These are phyloP conservation scores for Teinopalpus imperialis DNA, from an alignment of 2,888 invertebrate species.

Conservation along the genomic window DNA sequence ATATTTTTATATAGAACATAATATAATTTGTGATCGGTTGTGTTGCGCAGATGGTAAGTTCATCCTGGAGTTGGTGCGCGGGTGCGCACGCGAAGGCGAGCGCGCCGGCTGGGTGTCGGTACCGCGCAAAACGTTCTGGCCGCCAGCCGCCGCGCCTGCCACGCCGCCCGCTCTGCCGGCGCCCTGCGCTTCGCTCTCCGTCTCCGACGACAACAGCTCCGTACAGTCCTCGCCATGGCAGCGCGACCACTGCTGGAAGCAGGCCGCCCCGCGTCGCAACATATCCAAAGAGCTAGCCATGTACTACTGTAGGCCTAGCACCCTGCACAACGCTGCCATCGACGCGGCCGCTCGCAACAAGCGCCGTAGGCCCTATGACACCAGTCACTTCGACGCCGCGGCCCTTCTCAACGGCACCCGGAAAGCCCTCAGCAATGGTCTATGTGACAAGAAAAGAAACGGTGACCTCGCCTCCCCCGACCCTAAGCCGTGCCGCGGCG, in stretches of 20 bases:
- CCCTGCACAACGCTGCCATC: constrained; percentile 66
- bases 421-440: constrained; percentile 48
- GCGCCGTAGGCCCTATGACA: constrained; percentile 86
- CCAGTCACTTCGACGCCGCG: constrained; percentile 44
- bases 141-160: constrained; percentile 88
- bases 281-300: constrained; percentile 88
- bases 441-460: constrained; percentile 53
- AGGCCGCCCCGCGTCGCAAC: constrained; percentile 87
- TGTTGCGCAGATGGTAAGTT: constrained; percentile 90
- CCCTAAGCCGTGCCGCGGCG: constrained; percentile 37
- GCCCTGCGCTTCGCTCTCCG: constrained; percentile 87
- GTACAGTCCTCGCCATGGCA: constrained; percentile 95
- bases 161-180: constrained; percentile 71
- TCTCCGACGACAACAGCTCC: constrained; percentile 95
- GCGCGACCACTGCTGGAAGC: constrained; percentile 95
- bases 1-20: too few relatives aligned
- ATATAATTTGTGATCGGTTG: neutral
- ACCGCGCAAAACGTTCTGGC: constrained; percentile 93
- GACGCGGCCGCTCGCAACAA: constrained; percentile 75
- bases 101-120: constrained; percentile 94
- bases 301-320: constrained; percentile 84
- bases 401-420: constrained; percentile 44
- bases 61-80: constrained; percentile 89
- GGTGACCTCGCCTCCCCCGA: constrained; percentile 53
- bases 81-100: constrained; percentile 84